Evolutionary conservation across 1,140 invertebrate genomes (phyloP).

Genomic region (Pteromalus puparum): DNA sequence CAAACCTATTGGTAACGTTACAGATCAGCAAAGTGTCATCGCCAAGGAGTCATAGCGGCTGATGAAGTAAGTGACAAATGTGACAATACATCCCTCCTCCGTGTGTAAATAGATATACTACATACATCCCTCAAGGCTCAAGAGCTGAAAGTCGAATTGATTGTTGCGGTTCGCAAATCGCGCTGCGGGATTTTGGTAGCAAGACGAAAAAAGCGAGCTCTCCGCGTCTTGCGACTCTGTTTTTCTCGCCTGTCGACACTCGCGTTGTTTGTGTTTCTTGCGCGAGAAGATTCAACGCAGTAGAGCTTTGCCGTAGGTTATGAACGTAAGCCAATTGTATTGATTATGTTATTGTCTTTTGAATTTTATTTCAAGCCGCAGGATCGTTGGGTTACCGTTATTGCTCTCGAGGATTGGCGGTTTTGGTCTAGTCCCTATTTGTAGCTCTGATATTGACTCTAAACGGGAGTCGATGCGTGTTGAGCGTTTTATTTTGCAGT

Average conservation of each 20-base stretch:
- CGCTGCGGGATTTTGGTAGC: neutral
- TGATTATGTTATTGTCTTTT: constrained; percentile 29
- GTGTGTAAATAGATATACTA: neutral
- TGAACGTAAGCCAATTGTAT: constrained; percentile 36
- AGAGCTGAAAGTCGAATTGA: neutral
- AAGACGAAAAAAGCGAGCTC: neutral
- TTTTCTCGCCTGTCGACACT: neutral
- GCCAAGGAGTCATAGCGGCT: neutral
- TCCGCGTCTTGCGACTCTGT: neutral
- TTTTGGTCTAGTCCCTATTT: too few species aligned
- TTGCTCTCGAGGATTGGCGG: neutral
- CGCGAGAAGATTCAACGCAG: neutral
- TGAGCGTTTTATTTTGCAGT: neutral
- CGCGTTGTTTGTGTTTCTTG: neutral
- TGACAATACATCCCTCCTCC: neutral
- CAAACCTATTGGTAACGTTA: neutral
- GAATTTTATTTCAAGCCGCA: constrained; percentile 1
- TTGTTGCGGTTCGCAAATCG: neutral
- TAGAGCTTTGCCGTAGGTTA: constrained; percentile 23
- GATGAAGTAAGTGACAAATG: constrained; percentile 45
- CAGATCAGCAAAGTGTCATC: constrained; percentile 10
- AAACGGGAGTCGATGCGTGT: neutral
- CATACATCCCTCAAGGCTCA: neutral
- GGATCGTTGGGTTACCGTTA: constrained; percentile 2
- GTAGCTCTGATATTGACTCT: neutral